Conservation (phyloP, 2,113 vertebrate genomes). For the Microtus richardsoni region DNA sequence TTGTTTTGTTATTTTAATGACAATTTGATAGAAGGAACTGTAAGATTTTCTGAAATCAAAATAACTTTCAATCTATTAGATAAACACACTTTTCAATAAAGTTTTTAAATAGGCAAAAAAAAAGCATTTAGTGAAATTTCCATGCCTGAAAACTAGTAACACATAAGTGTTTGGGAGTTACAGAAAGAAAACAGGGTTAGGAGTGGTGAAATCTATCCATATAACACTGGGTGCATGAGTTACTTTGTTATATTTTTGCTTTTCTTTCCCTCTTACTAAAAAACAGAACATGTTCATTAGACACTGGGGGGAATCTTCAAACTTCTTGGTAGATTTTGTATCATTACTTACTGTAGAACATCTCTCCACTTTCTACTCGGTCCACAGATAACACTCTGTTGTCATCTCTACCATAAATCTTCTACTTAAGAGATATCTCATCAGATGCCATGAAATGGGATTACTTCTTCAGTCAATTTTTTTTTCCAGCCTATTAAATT, state of each 20-base stretch:
- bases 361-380: not conserved
- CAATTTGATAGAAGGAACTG: conserved; percentile 46
- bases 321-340: not conserved
- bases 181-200: not conserved
- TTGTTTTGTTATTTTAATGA: conserved; percentile 61
- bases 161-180: not conserved
- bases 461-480: not conserved
- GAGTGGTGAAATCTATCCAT: not conserved
- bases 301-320: not conserved
- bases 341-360: not conserved
- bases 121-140: conserved; percentile 58
- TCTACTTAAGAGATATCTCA: conserved; percentile 41
- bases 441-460: not conserved
- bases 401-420: not conserved
- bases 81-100: conserved; percentile 57
- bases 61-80: conserved; percentile 62
- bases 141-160: conserved; percentile 49
- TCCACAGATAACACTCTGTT: not conserved
- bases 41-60: conserved; percentile 73
- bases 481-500: not conserved
- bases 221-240: not conserved
- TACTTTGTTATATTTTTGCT: not conserved
- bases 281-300: not conserved
- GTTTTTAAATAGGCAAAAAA: conserved; percentile 47
- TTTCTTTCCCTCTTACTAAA: not conserved